Percentiles rank a stretch among this genome's conserved stretches.
Conservation (phyloP, 2,797 vertebrate genomes). For the Peromyscus nudipes region DNA sequence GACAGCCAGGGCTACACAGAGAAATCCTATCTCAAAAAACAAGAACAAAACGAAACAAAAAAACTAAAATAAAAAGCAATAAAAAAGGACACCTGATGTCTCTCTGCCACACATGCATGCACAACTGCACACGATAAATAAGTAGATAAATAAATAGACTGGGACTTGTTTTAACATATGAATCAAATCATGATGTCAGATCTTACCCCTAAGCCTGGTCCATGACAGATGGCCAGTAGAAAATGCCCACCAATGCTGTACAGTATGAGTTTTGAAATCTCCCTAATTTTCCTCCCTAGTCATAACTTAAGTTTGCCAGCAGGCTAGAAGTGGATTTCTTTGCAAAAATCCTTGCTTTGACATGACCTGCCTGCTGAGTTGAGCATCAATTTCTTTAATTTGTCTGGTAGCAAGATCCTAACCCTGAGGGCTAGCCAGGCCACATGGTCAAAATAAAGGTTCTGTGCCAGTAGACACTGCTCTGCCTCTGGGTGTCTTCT, state of each 20-base stretch:
- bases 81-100: not conserved
- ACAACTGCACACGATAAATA: too few species aligned
- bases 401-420: constrained; percentile 46
- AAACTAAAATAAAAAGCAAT: not conserved
- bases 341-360: constrained; percentile 35
- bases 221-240: constrained; percentile 2
- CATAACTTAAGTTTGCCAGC: constrained; percentile 26
- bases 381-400: constrained; percentile 47
- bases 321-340: constrained; percentile 36
- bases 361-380: constrained; percentile 17
- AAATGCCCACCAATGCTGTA: not conserved
- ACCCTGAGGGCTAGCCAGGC: constrained; percentile 12
- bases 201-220: not conserved
- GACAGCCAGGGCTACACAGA: not conserved
- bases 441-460: constrained; percentile 22
- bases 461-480: constrained; percentile 8
- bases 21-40: not conserved
- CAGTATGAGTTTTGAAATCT: not conserved
- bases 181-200: constrained; percentile 16
- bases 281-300: constrained; percentile 30
- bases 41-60: not conserved
- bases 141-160: not conserved
- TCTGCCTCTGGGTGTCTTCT: constrained; percentile 24
- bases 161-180: constrained; percentile 45
- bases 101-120: not conserved